A percentile compares a stretch with the other conserved stretches of the same genome.
These are phyloP conservation scores for Coenonympha arcania DNA, from an alignment of 2,888 invertebrate genomes.

Conservation along the genomic window DNA sequence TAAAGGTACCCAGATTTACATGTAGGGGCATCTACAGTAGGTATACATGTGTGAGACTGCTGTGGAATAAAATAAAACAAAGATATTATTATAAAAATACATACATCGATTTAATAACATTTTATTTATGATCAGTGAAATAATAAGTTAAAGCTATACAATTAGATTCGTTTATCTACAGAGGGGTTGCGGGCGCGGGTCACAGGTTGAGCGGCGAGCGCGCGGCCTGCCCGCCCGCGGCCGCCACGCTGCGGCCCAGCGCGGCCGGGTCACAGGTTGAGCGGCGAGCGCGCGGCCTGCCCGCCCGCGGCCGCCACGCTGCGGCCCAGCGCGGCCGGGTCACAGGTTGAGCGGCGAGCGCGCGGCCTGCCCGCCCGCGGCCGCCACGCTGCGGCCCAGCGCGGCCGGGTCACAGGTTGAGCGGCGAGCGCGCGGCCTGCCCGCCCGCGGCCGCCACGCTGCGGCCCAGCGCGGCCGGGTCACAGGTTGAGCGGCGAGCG, in stretches of 20 bases:
- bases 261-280: conserved; percentile 34
- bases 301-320: conserved; percentile 39
- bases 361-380: conserved; percentile 42
- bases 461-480: conserved; percentile 42
- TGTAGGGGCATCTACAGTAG: too few relatives aligned
- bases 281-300: conserved; percentile 33
- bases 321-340: conserved; percentile 42
- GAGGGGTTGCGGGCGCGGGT: conserved; percentile 14
- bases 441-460: conserved; percentile 40
- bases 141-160: conserved; percentile 10
- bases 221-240: conserved; percentile 42
- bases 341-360: conserved; percentile 50
- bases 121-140: neutral
- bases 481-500: conserved; percentile 50
- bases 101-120: neutral
- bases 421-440: conserved; percentile 34
- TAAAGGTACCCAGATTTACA: too few relatives aligned
- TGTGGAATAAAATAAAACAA: neutral
- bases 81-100: neutral
- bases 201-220: conserved; percentile 51
- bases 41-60: too few relatives aligned
- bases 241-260: conserved; percentile 45
- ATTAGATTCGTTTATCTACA: neutral
- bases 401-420: conserved; percentile 34
- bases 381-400: conserved; percentile 45